These are phyloP conservation scores for Clivina fossor DNA, from an alignment of 2,888 invertebrate species.

Conservation along the genomic window DNA sequence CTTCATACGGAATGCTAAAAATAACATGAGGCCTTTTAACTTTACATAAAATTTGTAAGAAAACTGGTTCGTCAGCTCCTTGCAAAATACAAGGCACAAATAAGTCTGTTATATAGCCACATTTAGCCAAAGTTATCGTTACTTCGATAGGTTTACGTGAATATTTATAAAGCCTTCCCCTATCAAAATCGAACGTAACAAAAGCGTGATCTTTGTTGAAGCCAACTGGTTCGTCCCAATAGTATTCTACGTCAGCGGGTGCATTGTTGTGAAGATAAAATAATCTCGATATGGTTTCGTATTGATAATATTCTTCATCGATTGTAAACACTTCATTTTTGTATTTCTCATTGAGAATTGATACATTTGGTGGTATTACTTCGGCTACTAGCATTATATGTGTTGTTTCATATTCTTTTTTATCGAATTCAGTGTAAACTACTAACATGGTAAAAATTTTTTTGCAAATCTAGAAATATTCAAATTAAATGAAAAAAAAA, in stretches of 20 bases:
- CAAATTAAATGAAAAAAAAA: background rate
- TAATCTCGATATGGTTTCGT: background rate
- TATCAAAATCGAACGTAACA: slow-evolving; percentile 45
- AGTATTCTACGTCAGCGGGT: slow-evolving; percentile 29
- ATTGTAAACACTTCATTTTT: background rate
- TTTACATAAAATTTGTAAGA: slow-evolving; percentile 47
- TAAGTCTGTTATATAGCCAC: slow-evolving; percentile 49
- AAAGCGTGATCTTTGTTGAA: slow-evolving; percentile 44
- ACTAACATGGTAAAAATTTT: background rate
- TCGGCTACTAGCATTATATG: background rate
- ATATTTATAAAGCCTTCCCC: slow-evolving; percentile 44
- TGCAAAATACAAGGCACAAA: slow-evolving; percentile 51
- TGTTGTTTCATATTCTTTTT: too few relatives aligned
- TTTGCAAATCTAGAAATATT: background rate
- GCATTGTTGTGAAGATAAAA: slow-evolving; percentile 8
- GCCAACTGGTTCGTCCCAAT: slow-evolving; percentile 45
- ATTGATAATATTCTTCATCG: background rate
- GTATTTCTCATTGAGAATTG: background rate
- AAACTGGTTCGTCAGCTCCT: slow-evolving; percentile 42
- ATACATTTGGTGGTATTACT: background rate
- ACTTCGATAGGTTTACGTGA: slow-evolving; percentile 41
- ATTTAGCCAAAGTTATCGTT: slow-evolving; percentile 44
- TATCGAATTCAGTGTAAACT: background rate
- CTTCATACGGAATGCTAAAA: slow-evolving; percentile 47
- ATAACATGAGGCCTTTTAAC: slow-evolving; percentile 49